These are phyloP conservation scores for Manacus vitellinus DNA, from an alignment of 2,113 vertebrate species.

Conservation along the genomic window DNA sequence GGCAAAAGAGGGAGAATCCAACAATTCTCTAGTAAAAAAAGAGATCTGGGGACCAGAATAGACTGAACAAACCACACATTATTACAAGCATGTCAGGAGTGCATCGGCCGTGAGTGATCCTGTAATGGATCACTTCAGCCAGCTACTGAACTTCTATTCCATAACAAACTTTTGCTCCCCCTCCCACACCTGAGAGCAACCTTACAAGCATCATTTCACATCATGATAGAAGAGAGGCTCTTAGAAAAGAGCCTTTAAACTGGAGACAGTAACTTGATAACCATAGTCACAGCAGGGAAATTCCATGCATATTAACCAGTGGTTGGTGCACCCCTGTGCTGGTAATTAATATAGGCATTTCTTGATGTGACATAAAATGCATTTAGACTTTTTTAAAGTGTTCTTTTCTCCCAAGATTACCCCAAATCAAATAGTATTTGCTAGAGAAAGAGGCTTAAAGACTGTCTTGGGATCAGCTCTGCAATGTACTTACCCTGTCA, in stretches of 20 bases:
- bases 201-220: neutral
- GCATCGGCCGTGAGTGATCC: neutral
- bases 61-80: neutral
- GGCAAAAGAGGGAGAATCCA: neutral
- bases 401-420: neutral
- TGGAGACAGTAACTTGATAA: neutral
- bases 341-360: neutral
- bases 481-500: conserved; percentile 72
- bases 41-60: neutral
- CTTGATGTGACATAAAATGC: neutral
- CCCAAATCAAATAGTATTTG: neutral
- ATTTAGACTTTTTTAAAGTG: neutral
- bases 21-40: neutral
- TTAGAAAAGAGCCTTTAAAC: neutral
- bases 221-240: neutral
- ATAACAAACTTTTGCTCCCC: neutral
- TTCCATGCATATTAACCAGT: neutral
- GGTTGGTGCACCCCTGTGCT: neutral
- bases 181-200: neutral
- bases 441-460: neutral
- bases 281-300: neutral
- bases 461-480: neutral
- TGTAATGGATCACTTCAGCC: neutral
- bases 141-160: neutral
- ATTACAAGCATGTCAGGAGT: neutral